Evolutionary conservation across 2,797 vertebrate species (phyloP), one percentile per base, ranked within the genome.

Genomic region (Eulemur mongoz): DNA sequence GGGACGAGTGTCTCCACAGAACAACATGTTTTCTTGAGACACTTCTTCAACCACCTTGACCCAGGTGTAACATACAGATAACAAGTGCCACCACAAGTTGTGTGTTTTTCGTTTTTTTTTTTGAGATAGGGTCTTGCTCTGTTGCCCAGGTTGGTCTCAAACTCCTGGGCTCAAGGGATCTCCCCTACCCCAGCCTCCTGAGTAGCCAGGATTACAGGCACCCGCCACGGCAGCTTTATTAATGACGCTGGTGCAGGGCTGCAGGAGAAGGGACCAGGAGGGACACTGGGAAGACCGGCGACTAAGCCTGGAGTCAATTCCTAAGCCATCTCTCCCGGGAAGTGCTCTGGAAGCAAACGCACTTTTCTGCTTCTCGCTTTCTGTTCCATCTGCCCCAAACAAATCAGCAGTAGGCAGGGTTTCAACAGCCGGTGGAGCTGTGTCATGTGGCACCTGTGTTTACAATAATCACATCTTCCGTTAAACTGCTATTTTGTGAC

Each of bases 401-500:
- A 30, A 23, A 48, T 59, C 10, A 14, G 18, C 2, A 59, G 45
- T 30, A 70, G 45, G 48, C 73, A 65, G 72, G 76, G 73, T 59
- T 57, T 52, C 30, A 70, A 87, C 38, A 92, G 45, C 25, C 11
- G 59, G 48, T 3, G 7, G 40, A 40, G 20, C 52, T n/a, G 2
- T 18, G 20, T 35, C 76, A 67, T 6, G 11, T 20, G 59, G 59
- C 89, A 88, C 89, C 92, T 95, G 85, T 82, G 79, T 91, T 43
- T 73, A 43, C 4, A 48, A 91, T 43, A 48, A 93, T 81, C 48
- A 65, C 65, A 61, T 27, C 73, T 96, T 93, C 92, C 7, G 30
- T 91, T 96, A 85, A 89, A 91, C 82, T 89, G 81, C 63, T 89
- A 54, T 79, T 93, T 8, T 84, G 35, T 35, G 43, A 95, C 89